Base-by-base conservation (phyloP, 2,888 invertebrate genomes). In the Vannuccia rotundouncinata region DNA sequence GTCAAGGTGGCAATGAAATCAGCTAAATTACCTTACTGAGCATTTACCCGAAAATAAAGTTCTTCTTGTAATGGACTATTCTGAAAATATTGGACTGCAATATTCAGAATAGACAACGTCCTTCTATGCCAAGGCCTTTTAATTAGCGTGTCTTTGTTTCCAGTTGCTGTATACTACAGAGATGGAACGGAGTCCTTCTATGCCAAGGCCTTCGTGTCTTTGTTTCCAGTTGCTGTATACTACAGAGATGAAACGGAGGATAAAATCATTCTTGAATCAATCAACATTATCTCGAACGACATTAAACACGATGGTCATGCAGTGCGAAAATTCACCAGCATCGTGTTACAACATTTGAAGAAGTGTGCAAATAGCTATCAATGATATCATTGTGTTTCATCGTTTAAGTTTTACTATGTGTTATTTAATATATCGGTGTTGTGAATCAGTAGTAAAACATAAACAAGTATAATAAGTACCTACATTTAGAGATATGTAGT, bases 361-460 rank as follows among this genome's bases (percentile, higher is more conserved):
- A 22, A 66, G 5, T 17, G 17, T 45, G 5, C 17, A 17, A n/a
- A n/a, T n/a, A n/a, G n/a, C n/a, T n/a, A 27, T 66, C 22, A 66
- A 66, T 66, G 66, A 66, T 27, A 66, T 66, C 66, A 66, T 22
- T 66, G 66, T 66, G 66, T 22, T 66, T 66, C 66, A 66, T 66
- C 66, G 66, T 27, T 66, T 66, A 22, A 66, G 66, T 45, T n/a
- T n/a, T n/a, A n/a, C n/a, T n/a, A n/a, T n/a, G n/a, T n/a, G n/a
- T n/a, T n/a, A n/a, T n/a, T n/a, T n/a, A n/a, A n/a, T n/a, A n/a
- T n/a, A n/a, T n/a, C n/a, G n/a, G n/a, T n/a, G n/a, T n/a, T n/a
- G n/a, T n/a, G n/a, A n/a, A n/a, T n/a, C n/a, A n/a, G n/a, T n/a
- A n/a, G n/a, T n/a, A n/a, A n/a, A n/a, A n/a, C n/a, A n/a, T n/a